Base-by-base conservation (phyloP, 1,140 invertebrate species). In the Stegodyphus dumicola region DNA sequence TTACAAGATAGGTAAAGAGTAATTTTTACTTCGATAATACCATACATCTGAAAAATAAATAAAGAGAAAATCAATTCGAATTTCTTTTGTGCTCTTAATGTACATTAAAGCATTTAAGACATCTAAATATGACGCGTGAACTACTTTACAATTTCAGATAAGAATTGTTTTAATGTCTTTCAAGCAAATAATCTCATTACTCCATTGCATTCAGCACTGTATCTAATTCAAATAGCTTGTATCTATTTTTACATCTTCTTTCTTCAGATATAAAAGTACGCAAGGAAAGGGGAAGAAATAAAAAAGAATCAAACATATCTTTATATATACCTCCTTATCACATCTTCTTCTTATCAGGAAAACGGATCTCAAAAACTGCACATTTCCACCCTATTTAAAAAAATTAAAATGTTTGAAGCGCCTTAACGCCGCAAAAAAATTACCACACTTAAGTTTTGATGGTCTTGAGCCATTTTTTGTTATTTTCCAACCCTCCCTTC, bases 371-470 rank as follows among this genome's bases (percentile, higher is more conserved):
- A 85, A 33, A 33, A 76, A 85, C 81, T 69, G 49, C 81, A 74
- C 81, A 85, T 85, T 85, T 76, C 81, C 81, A 85, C 81, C 65
- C 81, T 69, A 85, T 85, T 85, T 76, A 85, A 85, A 85, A 85
- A 77, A 76, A 85, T 85, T 75, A 85, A 81, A 83, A 76, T 85
- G 18, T 56, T 85, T 85, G n/a, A 75, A 75, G 69, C 54, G 56
- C 51, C 69, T 73, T 60, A 52, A 69, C 33, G 33, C 33, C 33
- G 33, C 49, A 66, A 75, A 83, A 83, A 85, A 85, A 85, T 77
- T 67, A 70, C 73, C 65, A 33, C 66, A 85, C 81, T 85, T 76
- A 76, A 84, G 71, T 11, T 69, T 77, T 76, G 81, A 76, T 85
- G 81, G 73, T 49, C 48, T 56, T 15, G 71, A 54, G 33, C 11